Base-by-base conservation (phyloP, 2,797 vertebrate species). In the Arctocebus calabarensis region DNA sequence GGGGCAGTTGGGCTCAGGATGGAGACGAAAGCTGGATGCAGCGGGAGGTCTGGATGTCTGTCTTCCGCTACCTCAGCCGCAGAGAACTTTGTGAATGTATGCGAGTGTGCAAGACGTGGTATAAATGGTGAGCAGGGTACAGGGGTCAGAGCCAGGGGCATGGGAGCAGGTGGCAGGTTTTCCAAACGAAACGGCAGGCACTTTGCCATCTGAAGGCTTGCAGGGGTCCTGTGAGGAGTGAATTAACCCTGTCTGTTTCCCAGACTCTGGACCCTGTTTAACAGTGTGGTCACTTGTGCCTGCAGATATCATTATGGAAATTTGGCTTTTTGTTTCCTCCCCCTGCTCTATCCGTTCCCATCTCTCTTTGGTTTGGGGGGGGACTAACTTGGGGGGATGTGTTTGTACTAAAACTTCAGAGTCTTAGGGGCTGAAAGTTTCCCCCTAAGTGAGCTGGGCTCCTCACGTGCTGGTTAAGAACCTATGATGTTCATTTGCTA, bases 31-130 rank as follows among this genome's bases (percentile, higher is more conserved):
- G 97, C 98, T 99, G n/a, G 98, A 99, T 99, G 95, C 99, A 99
- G 98, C 99, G 99, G 90, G 99, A 99, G 97, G 99, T 99, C 95
- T 99, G 99, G 99, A 99, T 99, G 97, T 99, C 99, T 1, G 99
- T 99, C 98, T 99, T 99, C 98, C 99, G 99, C 97, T 99, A 99
- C 98, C 98, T 99, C 97, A 99, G 98, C 93, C 99, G 99, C 97
- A 98, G 99, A 91, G 99, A 99, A 98, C 99, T 99, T 86, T 99
- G 99, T 94, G 98, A 99, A 98, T 99, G 99, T 98, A 99, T 99
- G 99, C 99, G 99, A 59, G 99, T 99, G 98, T 99, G 99, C 99
- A 99, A 99, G 98, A 99, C 99, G 98, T 99, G 99, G 99, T 99
- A 99, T 98, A 99, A 99, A 99, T 99, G 99, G 99, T 99, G 98